phyloP scores from a whole-genome alignment of 2,113 vertebrate genomes.

The human region GRCh38 chr19:54885001-54885500 shows the following conservation, averaged over 20 bases:
- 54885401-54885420: background rate
- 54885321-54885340: background rate
- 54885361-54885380: background rate
- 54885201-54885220: background rate
- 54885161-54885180: background rate
- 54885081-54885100: too few species aligned
- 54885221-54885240: background rate
- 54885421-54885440: fast-evolving
- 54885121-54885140: background rate
- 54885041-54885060: too few species aligned
- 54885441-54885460: background rate
- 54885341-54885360: background rate
- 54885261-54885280: background rate
- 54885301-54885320: background rate
- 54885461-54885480: background rate
- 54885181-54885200: background rate
- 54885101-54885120: background rate
- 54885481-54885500: fast-evolving
- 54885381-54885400: background rate
- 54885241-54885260: background rate
- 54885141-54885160: background rate
- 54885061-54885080: too few species aligned
- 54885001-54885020: too few species aligned
- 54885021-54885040: too few species aligned
- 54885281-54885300: background rate